Evolutionary conservation across 2,888 invertebrate species (phyloP), one percentile per base, ranked within the genome.

Genomic region (Eupithecia subfuscata): DNA sequence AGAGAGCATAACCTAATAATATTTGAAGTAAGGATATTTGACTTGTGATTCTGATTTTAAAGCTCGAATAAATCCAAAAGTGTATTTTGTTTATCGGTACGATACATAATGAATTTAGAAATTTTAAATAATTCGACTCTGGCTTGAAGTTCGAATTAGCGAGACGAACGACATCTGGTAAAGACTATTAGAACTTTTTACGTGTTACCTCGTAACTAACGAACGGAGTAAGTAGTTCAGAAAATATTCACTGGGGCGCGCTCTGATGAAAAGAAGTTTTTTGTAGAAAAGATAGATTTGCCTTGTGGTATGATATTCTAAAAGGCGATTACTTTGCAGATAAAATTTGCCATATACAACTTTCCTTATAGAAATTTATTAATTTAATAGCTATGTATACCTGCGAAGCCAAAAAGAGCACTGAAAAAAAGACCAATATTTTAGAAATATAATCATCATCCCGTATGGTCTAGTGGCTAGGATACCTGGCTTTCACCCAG

Each of bases 401-500:
- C n/a, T n/a, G n/a, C n/a, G n/a, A n/a, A n/a, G 4, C 11, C 22
- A 4, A 22, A 22, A 30, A 30, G 0, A 52, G 7, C 7, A 52
- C n/a, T 56, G 12, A 56, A 22, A 56, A 11, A 11, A 56, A 0
- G 22, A 11, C 22, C 3, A 30, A 2, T 30, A 30, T 30, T 30
- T n/a, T 30, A 3, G 30, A 30, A 1, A 30, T 3, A 30, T 30
- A 30, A 30, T 30, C 1, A 30, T 30, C 30, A 22, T 95, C 95
- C 95, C 95, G 95, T 95, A 95, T 95, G 95, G 95, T 96, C 96
- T 96, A 96, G 96, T 96, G 96, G 96, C 96, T 96, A 96, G 96
- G 96, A 96, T 96, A 96, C 96, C 96, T 96, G 96, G 96, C 96
- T 96, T 95, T 96, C 96, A 96, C 96, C 96, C 96, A 96, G 96